Base-by-base conservation (phyloP, 2,797 vertebrate species). In the Jordanella pulchra region DNA sequence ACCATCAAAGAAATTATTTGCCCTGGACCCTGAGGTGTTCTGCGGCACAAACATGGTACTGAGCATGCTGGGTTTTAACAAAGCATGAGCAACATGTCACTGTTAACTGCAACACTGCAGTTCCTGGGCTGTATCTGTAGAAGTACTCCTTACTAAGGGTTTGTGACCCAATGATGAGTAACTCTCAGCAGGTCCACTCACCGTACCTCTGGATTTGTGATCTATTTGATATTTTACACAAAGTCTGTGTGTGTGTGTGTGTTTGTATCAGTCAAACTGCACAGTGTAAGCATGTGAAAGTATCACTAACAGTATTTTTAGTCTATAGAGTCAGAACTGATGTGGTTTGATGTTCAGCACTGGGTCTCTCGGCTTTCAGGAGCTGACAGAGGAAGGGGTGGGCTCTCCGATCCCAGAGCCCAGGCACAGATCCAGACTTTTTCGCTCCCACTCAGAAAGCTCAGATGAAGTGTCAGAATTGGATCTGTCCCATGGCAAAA, bases 401-500 rank as follows among this genome's bases (percentile, higher is more conserved):
- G 98, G 97, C 35, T 99, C 98, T 44, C 98, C 97, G 0, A 98
- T 99, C 82, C 97, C 97, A 67, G 98, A 99, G 83, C 94, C 96
- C 6, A 95, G 96, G 61, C 97, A 97, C n/a, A 94, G 97, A 58
- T 97, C 96, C 66, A 94, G 96, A 75, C 94, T 99, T 11, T 91
- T 98, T 72, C 95, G 98, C 63, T 99, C 98, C 7, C 97, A 98
- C 0, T 99, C 98, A 0, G 98, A 99, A 93, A 99, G 98, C 84
- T 99, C 98, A 21, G 98, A 99, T 65, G 98, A 99, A 92, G 92
- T 97, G 68, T 95, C 95, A 76, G 98, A 99, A 84, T 91, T 99
- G 75, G 98, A 99, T 76, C 95, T 99, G 73, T 99, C 98, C 7
- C 97, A 99, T 65, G 98, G 98, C 23, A 99, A 99, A 84, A 99